These are phyloP conservation scores for Notodonta ziczac DNA, from an alignment of 2,888 invertebrate species.

Conservation along the genomic window DNA sequence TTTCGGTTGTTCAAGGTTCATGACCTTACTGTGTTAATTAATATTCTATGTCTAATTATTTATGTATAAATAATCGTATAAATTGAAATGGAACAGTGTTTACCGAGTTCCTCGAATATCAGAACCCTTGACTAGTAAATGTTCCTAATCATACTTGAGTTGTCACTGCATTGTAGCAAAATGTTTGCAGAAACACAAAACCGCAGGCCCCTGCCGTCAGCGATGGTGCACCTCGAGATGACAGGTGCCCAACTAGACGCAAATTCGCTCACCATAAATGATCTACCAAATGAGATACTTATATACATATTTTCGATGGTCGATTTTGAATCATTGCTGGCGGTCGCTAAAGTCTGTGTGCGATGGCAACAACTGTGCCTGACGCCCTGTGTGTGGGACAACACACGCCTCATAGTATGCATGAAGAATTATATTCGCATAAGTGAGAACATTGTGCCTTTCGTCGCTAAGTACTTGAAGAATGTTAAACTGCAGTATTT, in stretches of 20 bases:
- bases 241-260: constrained; percentile 61
- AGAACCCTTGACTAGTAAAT: background rate
- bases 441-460: constrained; percentile 80
- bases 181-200: constrained; percentile 63
- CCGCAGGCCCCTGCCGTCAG: constrained; percentile 48
- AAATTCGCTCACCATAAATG: constrained; percentile 72
- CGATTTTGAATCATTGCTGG: constrained; percentile 78
- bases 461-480: constrained; percentile 80
- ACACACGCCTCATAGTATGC: constrained; percentile 79
- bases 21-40: constrained; percentile 61
- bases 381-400: constrained; percentile 81
- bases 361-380: constrained; percentile 80
- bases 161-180: constrained; percentile 16
- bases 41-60: constrained; percentile 45
- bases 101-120: background rate
- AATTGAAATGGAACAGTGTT: constrained; percentile 13
- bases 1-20: constrained; percentile 59
- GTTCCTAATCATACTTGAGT: background rate
- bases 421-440: constrained; percentile 82
- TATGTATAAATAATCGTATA: constrained; percentile 15
- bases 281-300: constrained; percentile 81
- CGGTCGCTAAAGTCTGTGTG: constrained; percentile 77
- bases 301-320: constrained; percentile 83
- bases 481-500: constrained; percentile 83
- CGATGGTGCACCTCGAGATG: constrained; percentile 80